Evolutionary conservation across 2,888 invertebrate genomes (phyloP).

Genomic region (Sinotaia quadrata): DNA sequence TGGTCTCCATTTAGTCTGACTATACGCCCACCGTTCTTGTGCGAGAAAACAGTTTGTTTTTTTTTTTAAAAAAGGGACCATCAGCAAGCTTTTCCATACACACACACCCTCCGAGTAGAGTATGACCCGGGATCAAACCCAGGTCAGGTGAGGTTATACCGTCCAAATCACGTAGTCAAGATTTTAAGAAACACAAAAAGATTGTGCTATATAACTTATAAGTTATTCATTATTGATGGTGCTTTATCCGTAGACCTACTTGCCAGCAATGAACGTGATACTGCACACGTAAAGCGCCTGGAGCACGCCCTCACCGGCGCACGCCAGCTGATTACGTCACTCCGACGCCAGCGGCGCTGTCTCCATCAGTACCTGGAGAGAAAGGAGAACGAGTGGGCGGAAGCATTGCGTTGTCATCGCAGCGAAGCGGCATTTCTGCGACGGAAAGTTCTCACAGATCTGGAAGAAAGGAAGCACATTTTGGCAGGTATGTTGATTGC

Average conservation of each 20-base stretch:
- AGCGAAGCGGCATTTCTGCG: constrained; percentile 19
- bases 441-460: constrained; percentile 8
- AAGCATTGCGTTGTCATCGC: constrained; percentile 8
- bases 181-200: too few relatives aligned
- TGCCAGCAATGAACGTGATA: not conserved
- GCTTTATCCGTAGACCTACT: not conserved
- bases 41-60: too few relatives aligned
- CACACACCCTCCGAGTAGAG: too few relatives aligned
- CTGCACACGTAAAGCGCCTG: not conserved
- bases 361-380: constrained; percentile 18
- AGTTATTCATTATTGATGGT: not conserved
- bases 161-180: too few relatives aligned
- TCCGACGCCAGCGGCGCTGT: constrained; percentile 12
- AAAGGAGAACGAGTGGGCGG: constrained; percentile 13
- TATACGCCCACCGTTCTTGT: too few relatives aligned
- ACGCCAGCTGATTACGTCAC: not conserved
- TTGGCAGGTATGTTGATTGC: constrained; percentile 4
- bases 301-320: not conserved
- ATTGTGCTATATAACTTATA: too few relatives aligned
- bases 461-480: constrained; percentile 13
- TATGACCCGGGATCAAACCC: too few relatives aligned
- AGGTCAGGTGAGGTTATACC: too few relatives aligned
- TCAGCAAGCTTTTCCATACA: too few relatives aligned
- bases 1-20: too few relatives aligned
- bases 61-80: too few relatives aligned